Evolutionary conservation across 1,140 invertebrate genomes (phyloP).

Genomic region (Spodoptera frugiperda): DNA sequence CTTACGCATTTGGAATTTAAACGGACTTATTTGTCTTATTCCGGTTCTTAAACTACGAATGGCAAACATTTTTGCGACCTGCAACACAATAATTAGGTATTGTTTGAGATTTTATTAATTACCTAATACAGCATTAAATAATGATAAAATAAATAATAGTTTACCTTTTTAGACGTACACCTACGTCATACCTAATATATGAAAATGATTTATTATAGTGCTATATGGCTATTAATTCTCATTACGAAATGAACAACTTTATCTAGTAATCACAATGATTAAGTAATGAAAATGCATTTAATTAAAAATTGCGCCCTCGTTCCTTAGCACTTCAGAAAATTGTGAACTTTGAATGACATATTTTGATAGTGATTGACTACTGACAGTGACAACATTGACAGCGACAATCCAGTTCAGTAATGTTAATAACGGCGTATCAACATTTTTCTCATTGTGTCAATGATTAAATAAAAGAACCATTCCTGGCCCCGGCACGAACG

Average conservation of each 20-base stretch:
- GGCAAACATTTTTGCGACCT: conserved; percentile 11
- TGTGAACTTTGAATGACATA: too few relatives aligned
- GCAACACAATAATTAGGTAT: background rate
- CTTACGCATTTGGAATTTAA: conserved; percentile 45
- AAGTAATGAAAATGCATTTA: background rate
- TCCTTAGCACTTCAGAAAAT: background rate
- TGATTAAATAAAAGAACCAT: too few relatives aligned
- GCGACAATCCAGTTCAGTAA: too few relatives aligned
- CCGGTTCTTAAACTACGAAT: background rate
- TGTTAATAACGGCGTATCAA: too few relatives aligned
- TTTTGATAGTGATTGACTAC: too few relatives aligned
- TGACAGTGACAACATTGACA: too few relatives aligned
- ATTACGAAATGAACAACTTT: background rate
- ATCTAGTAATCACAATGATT: background rate
- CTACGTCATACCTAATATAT: too few relatives aligned
- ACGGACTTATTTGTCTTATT: background rate
- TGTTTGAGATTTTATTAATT: conserved; percentile 61
- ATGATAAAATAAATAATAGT: background rate
- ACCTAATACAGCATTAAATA: background rate
- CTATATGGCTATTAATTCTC: too few relatives aligned
- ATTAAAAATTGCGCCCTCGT: conserved; percentile 5
- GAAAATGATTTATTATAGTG: too few relatives aligned
- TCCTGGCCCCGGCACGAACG: too few relatives aligned
- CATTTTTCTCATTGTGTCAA: too few relatives aligned
- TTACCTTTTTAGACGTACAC: too few relatives aligned